A percentile compares a stretch with the other conserved stretches of the same genome.
These are phyloP conservation scores for Elgaria multicarinata DNA, from an alignment of 2,113 vertebrate genomes.

Conservation along the genomic window DNA sequence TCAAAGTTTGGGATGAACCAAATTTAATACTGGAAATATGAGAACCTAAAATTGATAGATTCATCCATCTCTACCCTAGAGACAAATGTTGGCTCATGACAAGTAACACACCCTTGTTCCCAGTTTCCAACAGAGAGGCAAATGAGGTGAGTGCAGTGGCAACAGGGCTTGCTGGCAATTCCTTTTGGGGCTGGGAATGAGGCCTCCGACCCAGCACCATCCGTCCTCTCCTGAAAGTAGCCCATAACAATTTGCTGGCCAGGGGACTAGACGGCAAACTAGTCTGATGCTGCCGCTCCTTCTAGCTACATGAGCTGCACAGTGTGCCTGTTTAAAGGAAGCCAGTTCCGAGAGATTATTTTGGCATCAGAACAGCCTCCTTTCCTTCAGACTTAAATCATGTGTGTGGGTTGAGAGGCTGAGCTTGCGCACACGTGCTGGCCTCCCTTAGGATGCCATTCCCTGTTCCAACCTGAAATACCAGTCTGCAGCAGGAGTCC, in stretches of 20 bases:
- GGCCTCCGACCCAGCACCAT: background rate
- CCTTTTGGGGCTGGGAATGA: background rate
- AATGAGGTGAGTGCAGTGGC: background rate
- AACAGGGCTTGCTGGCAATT: background rate
- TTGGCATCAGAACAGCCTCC: background rate
- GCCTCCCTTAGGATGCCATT: background rate
- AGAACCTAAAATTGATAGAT: too few species aligned
- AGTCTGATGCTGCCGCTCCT: background rate
- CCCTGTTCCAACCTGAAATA: conserved; percentile 7
- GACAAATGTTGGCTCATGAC: background rate
- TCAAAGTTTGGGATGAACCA: too few species aligned
- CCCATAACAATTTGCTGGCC: background rate
- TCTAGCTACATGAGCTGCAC: too few species aligned
- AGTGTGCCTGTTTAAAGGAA: background rate
- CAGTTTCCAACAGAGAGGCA: background rate
- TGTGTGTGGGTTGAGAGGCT: too few species aligned
- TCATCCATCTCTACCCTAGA: background rate
- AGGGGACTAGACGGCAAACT: background rate
- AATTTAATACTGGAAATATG: too few species aligned
- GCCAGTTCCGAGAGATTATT: background rate
- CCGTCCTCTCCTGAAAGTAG: too few species aligned
- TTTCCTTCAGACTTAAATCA: background rate
- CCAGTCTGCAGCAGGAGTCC: background rate
- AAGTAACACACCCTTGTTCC: background rate
- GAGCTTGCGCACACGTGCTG: background rate